phyloP scores from a whole-genome alignment of 2,113 vertebrate species.

The Vimba vimba region DNA sequence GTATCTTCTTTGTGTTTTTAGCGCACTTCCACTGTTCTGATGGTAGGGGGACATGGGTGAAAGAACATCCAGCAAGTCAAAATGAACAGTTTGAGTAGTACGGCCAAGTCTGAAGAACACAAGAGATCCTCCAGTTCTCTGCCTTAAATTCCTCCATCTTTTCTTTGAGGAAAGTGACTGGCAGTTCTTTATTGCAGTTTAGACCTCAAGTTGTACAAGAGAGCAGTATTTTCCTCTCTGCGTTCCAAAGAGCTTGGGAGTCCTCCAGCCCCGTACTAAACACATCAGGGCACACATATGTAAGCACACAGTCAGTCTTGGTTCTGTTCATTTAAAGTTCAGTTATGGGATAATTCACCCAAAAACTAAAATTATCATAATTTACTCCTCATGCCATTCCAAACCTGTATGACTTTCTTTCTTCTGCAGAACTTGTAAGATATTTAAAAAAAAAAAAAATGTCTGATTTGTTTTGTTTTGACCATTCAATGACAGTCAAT shows the following conservation, averaged over 20 bases:
- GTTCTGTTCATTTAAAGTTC: background rate
- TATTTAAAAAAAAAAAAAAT: background rate
- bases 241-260: constrained; percentile 66
- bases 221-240: constrained; percentile 68
- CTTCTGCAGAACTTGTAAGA: background rate
- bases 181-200: constrained; percentile 68
- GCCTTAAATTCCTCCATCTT: constrained; percentile 6
- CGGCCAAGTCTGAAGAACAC: background rate
- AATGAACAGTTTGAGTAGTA: background rate
- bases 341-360: background rate
- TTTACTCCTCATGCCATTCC: background rate
- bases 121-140: background rate
- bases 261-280: constrained; percentile 48
- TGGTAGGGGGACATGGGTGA: background rate
- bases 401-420: background rate
- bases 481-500: background rate
- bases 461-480: background rate
- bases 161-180: constrained; percentile 63
- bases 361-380: background rate
- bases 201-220: constrained; percentile 68
- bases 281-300: constrained; percentile 24
- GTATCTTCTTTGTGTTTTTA: too few relatives aligned
- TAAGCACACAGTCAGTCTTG: background rate
- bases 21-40: too few relatives aligned
- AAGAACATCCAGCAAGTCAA: constrained; percentile 19